phyloP scores from a whole-genome alignment of 2,888 invertebrate genomes.

The Barypeithes pellucidus region DNA sequence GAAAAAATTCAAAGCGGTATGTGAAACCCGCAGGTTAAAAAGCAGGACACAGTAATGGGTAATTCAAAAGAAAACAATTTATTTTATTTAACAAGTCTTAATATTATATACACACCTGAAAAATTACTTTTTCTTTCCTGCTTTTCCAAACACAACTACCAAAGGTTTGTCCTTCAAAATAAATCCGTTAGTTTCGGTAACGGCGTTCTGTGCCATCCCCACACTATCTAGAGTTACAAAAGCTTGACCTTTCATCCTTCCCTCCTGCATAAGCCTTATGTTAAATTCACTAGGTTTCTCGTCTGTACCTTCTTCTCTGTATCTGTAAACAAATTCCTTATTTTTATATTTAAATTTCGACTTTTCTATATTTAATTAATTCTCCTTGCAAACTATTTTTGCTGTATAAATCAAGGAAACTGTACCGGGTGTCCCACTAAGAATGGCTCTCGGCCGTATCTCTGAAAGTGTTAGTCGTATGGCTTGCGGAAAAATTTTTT shows the following conservation, averaged over 20 bases:
- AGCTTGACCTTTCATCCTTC: slow-evolving; percentile 97
- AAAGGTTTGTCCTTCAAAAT: slow-evolving; percentile 91
- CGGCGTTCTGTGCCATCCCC: slow-evolving; percentile 80
- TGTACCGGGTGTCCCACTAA: too few species aligned
- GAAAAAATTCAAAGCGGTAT: too few species aligned
- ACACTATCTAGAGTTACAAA: slow-evolving; percentile 88
- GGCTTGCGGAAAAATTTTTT: too few species aligned
- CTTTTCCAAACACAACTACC: slow-evolving; percentile 89
- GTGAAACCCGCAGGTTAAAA: too few species aligned
- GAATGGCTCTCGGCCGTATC: too few species aligned
- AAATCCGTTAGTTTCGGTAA: slow-evolving; percentile 90
- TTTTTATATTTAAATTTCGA: neutral
- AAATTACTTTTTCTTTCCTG: slow-evolving; percentile 62
- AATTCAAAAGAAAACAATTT: neutral
- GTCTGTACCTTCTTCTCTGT: slow-evolving; percentile 54
- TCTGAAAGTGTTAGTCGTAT: too few species aligned
- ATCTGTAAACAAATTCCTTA: slow-evolving; percentile 32
- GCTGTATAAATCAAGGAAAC: too few species aligned
- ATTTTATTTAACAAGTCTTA: too few species aligned
- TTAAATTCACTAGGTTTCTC: slow-evolving; percentile 73
- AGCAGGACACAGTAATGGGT: neutral
- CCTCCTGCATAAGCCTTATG: slow-evolving; percentile 92
- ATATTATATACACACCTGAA: neutral
- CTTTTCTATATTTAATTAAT: neutral
- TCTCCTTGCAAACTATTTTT: too few species aligned